Evolutionary conservation across 1,140 invertebrate species (phyloP), one percentile per base, ranked within the genome.

Genomic region (Tetranychus cinnabarinus): DNA sequence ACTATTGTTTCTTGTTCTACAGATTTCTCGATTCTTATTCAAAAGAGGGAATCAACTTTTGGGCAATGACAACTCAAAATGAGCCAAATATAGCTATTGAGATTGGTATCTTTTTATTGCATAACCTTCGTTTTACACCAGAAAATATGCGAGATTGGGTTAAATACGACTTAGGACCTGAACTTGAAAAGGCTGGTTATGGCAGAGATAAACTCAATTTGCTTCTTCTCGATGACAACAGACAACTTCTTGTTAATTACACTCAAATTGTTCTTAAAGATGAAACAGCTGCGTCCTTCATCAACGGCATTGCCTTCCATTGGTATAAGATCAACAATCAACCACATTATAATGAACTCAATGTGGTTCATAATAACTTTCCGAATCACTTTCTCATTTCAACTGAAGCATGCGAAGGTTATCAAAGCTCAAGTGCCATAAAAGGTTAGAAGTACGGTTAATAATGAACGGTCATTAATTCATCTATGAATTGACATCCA

Each of bases 371-470:
- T 45, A 15, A 37, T 34, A 65, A 71, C 3, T 78, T 78, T 68
- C 82, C 84, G 0, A 75, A 84, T 48, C 81, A 84, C 65, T 80
- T 86, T 66, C 70, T 88, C 3, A 65, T 90, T 1, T 77, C 65
- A 3, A 74, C 76, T 23, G 76, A 77, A 64, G 76, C 75, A 4
- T 70, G 72, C 66, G 63, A 63, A 37, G 68, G 68, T 3, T 64
- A 61, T 31, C 7, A 23, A 52, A n/a, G 31, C 2, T n/a, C 7
- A 13, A 33, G 50, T 7, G 31, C n/a, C n/a, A 2, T 2, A 33
- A 52, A n/a, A 6, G n/a, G n/a, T 33, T 8, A 33, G 8, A 2
- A n/a, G 13, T n/a, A 23, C 31, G 13, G 13, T 1, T 2, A 34
- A 3, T 15, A 15, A 6, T 15, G 36, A 31, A n/a, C n/a, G n/a